These are phyloP conservation scores for Bucco capensis DNA, from an alignment of 2,113 vertebrate species.

Conservation along the genomic window DNA sequence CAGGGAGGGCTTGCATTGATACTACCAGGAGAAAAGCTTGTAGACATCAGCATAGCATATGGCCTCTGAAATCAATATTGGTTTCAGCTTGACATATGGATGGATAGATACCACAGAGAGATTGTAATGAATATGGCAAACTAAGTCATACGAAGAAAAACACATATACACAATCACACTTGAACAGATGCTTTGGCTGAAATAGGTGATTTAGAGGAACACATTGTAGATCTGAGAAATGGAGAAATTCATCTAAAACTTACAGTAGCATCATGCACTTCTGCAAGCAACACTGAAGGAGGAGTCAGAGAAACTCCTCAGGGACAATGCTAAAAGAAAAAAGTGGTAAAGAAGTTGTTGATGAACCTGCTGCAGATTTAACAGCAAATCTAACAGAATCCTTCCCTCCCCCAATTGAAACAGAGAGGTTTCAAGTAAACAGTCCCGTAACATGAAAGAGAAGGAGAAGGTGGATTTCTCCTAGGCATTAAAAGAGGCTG, in stretches of 20 bases:
- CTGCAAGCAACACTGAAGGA: slow-evolving; percentile 40
- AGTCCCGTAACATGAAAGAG: not conserved
- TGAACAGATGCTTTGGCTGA: slow-evolving; percentile 70
- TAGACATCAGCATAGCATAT: slow-evolving; percentile 34
- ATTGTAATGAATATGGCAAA: slow-evolving; percentile 34
- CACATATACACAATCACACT: slow-evolving; percentile 37
- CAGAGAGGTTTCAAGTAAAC: not conserved
- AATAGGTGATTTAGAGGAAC: slow-evolving; percentile 68
- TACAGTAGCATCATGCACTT: slow-evolving; percentile 42
- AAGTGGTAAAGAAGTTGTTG: slow-evolving; percentile 1
- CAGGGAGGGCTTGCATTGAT: not conserved
- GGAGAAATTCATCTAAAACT: slow-evolving; percentile 39
- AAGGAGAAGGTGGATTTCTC: slow-evolving; percentile 61
- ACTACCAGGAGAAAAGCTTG: not conserved
- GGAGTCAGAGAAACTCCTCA: slow-evolving; percentile 35
- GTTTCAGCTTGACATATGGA: slow-evolving; percentile 44
- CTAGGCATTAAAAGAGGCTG: slow-evolving; percentile 56
- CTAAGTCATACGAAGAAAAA: slow-evolving; percentile 22
- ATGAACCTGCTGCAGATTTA: not conserved
- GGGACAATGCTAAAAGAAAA: slow-evolving; percentile 9
- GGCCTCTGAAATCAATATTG: slow-evolving; percentile 45
- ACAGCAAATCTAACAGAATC: not conserved
- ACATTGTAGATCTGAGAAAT: slow-evolving; percentile 30
- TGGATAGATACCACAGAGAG: slow-evolving; percentile 25
- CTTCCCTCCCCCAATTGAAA: not conserved